phyloP scores from a whole-genome alignment of 2,888 invertebrate genomes.

The Amphipyra berbera region DNA sequence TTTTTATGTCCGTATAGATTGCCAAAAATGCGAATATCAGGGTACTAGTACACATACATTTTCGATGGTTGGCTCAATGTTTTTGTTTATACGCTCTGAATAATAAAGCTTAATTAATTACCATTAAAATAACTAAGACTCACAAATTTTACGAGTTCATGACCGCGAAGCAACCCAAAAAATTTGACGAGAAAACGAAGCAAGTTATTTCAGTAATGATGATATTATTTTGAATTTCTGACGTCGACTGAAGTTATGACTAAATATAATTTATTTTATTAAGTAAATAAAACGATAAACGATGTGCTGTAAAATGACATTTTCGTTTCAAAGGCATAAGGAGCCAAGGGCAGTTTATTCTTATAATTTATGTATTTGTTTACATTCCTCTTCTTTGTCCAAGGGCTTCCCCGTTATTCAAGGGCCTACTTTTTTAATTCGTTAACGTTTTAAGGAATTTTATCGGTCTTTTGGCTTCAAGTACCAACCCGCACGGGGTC shows the following conservation, averaged over 20 bases:
- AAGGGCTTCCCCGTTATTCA: slow-evolving; percentile 13
- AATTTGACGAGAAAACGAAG: slow-evolving; percentile 14
- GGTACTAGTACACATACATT: slow-evolving; percentile 5
- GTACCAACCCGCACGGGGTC: too few relatives aligned
- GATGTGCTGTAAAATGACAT: slow-evolving; percentile 22
- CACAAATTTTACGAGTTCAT: slow-evolving; percentile 24
- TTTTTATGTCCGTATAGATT: slow-evolving; percentile 3
- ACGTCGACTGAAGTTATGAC: slow-evolving; percentile 25
- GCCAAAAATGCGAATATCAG: slow-evolving; percentile 34
- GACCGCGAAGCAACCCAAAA: slow-evolving; percentile 28
- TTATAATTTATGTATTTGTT: slow-evolving; percentile 30
- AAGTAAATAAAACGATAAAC: slow-evolving; percentile 40
- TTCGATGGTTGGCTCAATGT: neutral
- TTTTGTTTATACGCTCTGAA: slow-evolving; percentile 13
- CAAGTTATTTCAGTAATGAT: slow-evolving; percentile 36
- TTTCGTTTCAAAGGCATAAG: slow-evolving; percentile 20
- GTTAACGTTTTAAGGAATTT: too few relatives aligned
- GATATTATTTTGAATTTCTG: slow-evolving; percentile 30
- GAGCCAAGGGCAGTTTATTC: slow-evolving; percentile 23
- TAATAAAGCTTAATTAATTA: slow-evolving; percentile 32
- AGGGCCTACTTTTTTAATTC: neutral
- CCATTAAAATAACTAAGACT: slow-evolving; percentile 21
- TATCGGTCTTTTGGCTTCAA: too few relatives aligned
- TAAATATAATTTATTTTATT: slow-evolving; percentile 40
- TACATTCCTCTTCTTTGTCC: slow-evolving; percentile 3